These are phyloP conservation scores for Agrotis clavis DNA, from an alignment of 2,888 invertebrate species.

Conservation along the genomic window DNA sequence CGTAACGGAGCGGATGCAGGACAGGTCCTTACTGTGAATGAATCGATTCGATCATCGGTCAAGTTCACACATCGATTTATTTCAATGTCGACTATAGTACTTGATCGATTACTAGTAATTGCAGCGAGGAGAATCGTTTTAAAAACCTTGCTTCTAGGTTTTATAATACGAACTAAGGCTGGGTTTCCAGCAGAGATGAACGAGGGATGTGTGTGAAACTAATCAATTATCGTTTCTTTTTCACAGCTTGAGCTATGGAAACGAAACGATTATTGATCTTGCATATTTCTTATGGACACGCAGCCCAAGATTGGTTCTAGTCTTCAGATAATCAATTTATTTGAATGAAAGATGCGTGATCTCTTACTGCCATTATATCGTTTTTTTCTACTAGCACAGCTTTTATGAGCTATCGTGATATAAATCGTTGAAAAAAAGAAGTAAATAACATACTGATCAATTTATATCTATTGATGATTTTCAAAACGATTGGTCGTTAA, in stretches of 20 bases:
- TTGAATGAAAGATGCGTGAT: conserved; percentile 20
- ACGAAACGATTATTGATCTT: too few species aligned
- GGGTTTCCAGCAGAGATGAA: neutral
- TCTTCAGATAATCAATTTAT: conserved; percentile 20
- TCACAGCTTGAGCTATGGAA: too few species aligned
- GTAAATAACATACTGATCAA: neutral
- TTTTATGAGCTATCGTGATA: too few species aligned
- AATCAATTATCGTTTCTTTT: too few species aligned
- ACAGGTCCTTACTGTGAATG: conserved; percentile 72
- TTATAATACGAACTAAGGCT: conserved; percentile 19
- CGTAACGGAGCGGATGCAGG: conserved; percentile 76
- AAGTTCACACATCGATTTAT: conserved; percentile 71
- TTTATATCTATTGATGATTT: conserved; percentile 19
- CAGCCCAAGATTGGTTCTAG: conserved; percentile 28
- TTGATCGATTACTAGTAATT: conserved; percentile 56
- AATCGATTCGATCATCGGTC: conserved; percentile 71
- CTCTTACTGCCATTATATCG: neutral
- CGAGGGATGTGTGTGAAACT: too few species aligned
- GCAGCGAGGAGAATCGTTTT: conserved; percentile 41
- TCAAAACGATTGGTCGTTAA: neutral
- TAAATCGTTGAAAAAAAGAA: too few species aligned
- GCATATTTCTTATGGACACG: neutral
- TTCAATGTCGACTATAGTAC: conserved; percentile 54
- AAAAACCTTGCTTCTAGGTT: conserved; percentile 47
- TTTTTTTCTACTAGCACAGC: conserved; percentile 18